Conservation (phyloP, 2,888 invertebrate species). For the Leptinotarsa peninsularis region DNA sequence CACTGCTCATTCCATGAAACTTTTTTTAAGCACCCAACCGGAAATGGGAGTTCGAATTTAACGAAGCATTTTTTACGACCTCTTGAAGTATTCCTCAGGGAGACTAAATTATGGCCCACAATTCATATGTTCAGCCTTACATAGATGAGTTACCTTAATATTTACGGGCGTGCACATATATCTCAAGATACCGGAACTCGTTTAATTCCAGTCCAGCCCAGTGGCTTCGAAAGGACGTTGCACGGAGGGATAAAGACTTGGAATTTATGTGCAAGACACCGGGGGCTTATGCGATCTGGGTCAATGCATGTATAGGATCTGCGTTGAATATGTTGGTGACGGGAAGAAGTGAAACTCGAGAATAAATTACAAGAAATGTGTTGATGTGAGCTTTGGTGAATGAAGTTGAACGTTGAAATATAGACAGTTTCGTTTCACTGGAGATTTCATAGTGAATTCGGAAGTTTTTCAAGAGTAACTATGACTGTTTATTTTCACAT, state of each 20-base stretch:
- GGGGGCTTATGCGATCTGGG: slow-evolving; percentile 54
- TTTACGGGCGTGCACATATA: slow-evolving; percentile 54
- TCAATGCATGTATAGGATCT: slow-evolving; percentile 53
- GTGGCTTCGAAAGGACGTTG: slow-evolving; percentile 56
- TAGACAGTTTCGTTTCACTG: not conserved
- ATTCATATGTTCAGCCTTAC: slow-evolving; percentile 54
- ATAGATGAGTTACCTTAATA: slow-evolving; percentile 55
- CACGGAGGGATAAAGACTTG: slow-evolving; percentile 53
- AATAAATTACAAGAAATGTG: not conserved
- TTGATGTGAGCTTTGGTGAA: not conserved
- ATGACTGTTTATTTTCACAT: too few species aligned
- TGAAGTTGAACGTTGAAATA: not conserved
- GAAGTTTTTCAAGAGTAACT: too few species aligned
- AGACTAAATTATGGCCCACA: slow-evolving; percentile 50
- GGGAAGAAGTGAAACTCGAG: not conserved
- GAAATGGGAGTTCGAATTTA: slow-evolving; percentile 31
- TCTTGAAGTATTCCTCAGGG: slow-evolving; percentile 31
- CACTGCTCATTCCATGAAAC: not conserved
- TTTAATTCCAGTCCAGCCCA: slow-evolving; percentile 57
- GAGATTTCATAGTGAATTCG: too few species aligned
- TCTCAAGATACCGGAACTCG: slow-evolving; percentile 57
- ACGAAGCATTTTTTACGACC: slow-evolving; percentile 40
- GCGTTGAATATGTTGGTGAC: slow-evolving; percentile 6
- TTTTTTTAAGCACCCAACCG: slow-evolving; percentile 16
- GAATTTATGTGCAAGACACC: slow-evolving; percentile 54